Percentiles rank a stretch among this genome's conserved stretches.
phyloP scores from a whole-genome alignment of 92 coral and sea anemone genomes.

The Paramuricea clavata region DNA sequence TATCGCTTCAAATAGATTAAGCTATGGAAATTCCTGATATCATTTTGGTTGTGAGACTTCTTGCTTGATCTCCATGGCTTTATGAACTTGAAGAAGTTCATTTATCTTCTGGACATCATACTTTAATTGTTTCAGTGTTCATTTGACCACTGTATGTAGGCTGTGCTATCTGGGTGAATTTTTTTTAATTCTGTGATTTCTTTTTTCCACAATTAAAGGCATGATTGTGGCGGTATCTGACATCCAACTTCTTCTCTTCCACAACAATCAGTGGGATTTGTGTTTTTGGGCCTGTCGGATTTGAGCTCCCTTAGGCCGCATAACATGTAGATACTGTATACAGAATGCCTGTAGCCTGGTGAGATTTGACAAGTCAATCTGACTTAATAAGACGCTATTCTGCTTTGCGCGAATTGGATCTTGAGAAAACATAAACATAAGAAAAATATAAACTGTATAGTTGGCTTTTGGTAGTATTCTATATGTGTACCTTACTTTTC shows the following conservation, averaged over 20 bases:
- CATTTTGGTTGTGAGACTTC: constrained; percentile 3
- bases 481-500: too few species aligned
- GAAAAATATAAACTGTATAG: too few species aligned
- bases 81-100: background rate
- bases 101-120: constrained; percentile 7
- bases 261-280: background rate
- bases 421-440: too few species aligned
- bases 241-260: background rate
- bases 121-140: background rate
- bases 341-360: constrained; percentile 4
- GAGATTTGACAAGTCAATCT: background rate
- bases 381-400: background rate
- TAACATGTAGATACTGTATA: background rate
- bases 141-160: background rate
- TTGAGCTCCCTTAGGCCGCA: constrained; percentile 15
- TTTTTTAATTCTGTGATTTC: background rate
- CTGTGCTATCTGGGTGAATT: background rate
- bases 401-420: background rate
- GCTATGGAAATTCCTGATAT: constrained; percentile 3
- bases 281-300: background rate
- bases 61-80: constrained; percentile 15
- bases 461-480: too few species aligned
- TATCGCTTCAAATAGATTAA: background rate
- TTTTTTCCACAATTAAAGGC: constrained; percentile 8
- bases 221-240: background rate